Evolutionary conservation across 2,797 vertebrate species (phyloP).

Genomic region (Diglossa cyanea): DNA sequence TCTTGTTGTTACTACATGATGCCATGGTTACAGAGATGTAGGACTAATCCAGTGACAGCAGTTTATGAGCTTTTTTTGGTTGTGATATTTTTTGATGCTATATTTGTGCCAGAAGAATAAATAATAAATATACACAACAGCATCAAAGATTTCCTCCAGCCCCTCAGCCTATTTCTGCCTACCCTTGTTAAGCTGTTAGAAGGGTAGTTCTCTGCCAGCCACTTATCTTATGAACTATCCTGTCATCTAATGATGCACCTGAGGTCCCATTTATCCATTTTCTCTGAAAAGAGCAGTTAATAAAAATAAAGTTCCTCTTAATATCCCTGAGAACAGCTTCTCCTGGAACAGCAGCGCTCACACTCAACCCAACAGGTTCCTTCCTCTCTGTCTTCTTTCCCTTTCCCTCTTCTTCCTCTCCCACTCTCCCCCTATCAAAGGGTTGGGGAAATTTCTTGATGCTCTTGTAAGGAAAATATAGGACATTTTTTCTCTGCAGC

Average conservation of each 20-base stretch:
- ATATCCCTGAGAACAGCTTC: background rate
- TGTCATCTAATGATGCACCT: background rate
- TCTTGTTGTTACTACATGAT: background rate
- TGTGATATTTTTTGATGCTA: slow-evolving; percentile 29
- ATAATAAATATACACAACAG: slow-evolving; percentile 39
- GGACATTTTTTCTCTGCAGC: background rate
- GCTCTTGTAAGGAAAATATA: background rate
- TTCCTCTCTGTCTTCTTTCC: background rate
- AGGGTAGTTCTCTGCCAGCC: background rate
- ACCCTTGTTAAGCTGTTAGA: background rate
- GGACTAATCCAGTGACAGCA: background rate
- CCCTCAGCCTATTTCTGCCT: slow-evolving; percentile 4
- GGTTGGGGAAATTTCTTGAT: background rate
- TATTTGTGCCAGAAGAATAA: slow-evolving; percentile 44
- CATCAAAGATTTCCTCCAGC: background rate
- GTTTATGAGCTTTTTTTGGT: background rate
- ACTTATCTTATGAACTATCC: background rate
- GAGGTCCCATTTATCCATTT: background rate
- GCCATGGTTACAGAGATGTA: background rate
- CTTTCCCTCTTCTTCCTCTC: background rate
- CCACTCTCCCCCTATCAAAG: background rate
- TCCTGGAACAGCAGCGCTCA: background rate
- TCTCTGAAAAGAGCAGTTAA: background rate
- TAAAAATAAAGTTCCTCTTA: background rate
- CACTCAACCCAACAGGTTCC: background rate